These are phyloP conservation scores for Gadus chalcogrammus DNA, from an alignment of 2,113 vertebrate species.

Conservation along the genomic window DNA sequence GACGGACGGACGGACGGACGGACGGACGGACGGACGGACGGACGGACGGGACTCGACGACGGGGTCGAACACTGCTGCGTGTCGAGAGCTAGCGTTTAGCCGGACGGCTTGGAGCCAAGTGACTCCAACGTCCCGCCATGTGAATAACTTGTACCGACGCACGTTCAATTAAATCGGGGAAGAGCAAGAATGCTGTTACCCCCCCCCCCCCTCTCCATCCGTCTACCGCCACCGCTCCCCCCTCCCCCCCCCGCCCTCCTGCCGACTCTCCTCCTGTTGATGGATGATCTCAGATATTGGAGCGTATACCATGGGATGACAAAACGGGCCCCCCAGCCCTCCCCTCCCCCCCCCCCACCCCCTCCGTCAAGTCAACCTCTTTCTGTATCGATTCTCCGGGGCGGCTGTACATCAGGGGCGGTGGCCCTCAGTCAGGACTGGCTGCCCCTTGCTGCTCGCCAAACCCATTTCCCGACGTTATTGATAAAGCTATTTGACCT, in stretches of 20 bases:
- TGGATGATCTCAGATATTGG: constrained; percentile 78
- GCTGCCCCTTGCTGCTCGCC: constrained; percentile 66
- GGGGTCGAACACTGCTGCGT: constrained; percentile 24
- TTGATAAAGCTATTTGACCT: constrained; percentile 77
- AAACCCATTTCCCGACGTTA: constrained; percentile 72
- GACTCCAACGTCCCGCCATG: constrained; percentile 69
- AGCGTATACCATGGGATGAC: constrained; percentile 74
- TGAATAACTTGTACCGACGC: constrained; percentile 78
- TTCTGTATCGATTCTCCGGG: constrained; percentile 73
- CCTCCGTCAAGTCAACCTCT: constrained; percentile 22
- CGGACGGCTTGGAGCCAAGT: neutral
- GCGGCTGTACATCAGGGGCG: constrained; percentile 73
- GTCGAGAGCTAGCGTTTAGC: constrained; percentile 62
- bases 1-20: constrained; percentile 10
- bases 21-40: constrained; percentile 44
- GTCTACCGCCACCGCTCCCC: too few relatives aligned
- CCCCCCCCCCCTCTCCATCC: too few relatives aligned
- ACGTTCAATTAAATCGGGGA: constrained; percentile 74
- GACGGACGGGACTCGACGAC: constrained; percentile 50
- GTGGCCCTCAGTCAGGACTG: constrained; percentile 68
- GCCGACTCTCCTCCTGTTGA: constrained; percentile 67
- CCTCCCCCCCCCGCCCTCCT: constrained; percentile 39
- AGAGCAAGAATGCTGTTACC: too few relatives aligned
- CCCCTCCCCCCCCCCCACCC: too few relatives aligned
- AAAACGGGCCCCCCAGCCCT: constrained; percentile 63